Percentiles rank a stretch among this genome's conserved stretches.
Evolutionary conservation across 2,113 vertebrate species (phyloP).

Genomic region (Fulmarus glacialis): DNA sequence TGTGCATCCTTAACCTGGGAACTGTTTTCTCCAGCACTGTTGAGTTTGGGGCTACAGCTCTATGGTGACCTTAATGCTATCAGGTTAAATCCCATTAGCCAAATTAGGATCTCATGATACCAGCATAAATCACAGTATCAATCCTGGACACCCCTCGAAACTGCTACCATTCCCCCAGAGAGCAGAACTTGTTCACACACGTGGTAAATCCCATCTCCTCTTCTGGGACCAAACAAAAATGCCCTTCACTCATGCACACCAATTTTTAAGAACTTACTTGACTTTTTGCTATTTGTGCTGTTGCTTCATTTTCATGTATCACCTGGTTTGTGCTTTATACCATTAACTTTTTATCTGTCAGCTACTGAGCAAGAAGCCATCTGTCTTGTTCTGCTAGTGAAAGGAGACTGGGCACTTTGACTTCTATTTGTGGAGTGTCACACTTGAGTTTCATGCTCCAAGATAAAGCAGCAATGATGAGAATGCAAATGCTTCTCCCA

Average conservation of each 20-base stretch:
- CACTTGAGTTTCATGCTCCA: neutral
- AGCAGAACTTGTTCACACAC: neutral
- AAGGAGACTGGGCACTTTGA: neutral
- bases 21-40: neutral
- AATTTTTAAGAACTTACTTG: neutral
- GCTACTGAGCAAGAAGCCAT: neutral
- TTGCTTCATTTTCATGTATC: neutral
- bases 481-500: neutral
- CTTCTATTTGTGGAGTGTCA: neutral
- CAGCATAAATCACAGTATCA: neutral
- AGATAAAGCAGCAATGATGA: slow-evolving; percentile 18
- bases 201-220: neutral
- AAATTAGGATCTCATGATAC: neutral
- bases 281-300: neutral
- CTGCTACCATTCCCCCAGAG: neutral
- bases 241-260: neutral
- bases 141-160: rapidly evolving
- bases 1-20: neutral
- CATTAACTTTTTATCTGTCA: neutral
- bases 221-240: neutral
- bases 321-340: neutral
- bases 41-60: neutral
- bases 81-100: neutral
- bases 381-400: neutral
- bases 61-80: neutral